phyloP scores from a whole-genome alignment of 2,113 vertebrate species.

The Amphilophus citrinellus region DNA sequence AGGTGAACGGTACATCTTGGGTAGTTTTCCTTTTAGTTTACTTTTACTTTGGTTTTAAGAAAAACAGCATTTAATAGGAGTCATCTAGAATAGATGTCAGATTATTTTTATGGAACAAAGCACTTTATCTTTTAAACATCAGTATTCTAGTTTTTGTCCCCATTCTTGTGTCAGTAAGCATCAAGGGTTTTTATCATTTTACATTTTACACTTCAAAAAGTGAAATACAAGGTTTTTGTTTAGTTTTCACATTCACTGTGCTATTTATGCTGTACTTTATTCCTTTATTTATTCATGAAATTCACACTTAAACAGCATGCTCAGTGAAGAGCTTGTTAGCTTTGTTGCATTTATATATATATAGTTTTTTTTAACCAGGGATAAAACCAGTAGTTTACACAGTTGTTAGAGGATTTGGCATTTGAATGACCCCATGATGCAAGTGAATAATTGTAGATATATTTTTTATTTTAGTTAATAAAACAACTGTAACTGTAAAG shows the following conservation, averaged over 20 bases:
- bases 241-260: constrained; percentile 68
- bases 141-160: constrained; percentile 74
- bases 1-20: constrained; percentile 45
- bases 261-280: constrained; percentile 71
- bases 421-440: constrained; percentile 33
- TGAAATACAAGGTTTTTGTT: constrained; percentile 48
- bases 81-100: constrained; percentile 40
- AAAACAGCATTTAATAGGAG: constrained; percentile 19
- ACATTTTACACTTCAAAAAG: constrained; percentile 48
- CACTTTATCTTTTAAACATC: constrained; percentile 82
- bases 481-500: constrained; percentile 49
- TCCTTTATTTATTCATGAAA: constrained; percentile 81
- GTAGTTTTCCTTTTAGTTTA: constrained; percentile 39
- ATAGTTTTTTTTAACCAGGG: constrained; percentile 10
- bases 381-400: constrained; percentile 2
- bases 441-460: constrained; percentile 44
- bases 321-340: constrained; percentile 43
- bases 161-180: constrained; percentile 18
- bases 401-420: constrained; percentile 12
- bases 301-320: constrained; percentile 52
- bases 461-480: constrained; percentile 62
- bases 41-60: constrained; percentile 37
- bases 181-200: constrained; percentile 16
- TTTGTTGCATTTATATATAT: constrained; percentile 20
- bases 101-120: constrained; percentile 71